Base-by-base conservation (phyloP, 2,113 vertebrate species). In the Erythrocercus mccallii region DNA sequence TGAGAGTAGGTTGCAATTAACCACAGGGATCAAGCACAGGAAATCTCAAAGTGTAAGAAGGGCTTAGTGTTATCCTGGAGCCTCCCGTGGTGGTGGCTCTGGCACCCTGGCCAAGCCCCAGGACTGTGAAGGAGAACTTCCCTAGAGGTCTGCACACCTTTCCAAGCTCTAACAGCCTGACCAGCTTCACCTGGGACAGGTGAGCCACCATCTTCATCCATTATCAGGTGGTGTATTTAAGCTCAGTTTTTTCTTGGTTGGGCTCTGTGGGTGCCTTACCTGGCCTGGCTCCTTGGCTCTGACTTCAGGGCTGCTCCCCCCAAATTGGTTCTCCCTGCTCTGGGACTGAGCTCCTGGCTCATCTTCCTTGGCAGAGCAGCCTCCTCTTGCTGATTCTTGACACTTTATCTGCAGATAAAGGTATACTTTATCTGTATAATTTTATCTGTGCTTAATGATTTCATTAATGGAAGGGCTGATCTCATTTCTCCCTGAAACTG, bases 181-280 rank as follows among this genome's bases (percentile, higher is more conserved):
- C 0, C 53, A 77, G 38, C n/a, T 54, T 25, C 54, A 73, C 27
- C 69, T 76, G 51, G 40, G 17, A 3, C 28, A 73, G 60, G 27
- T 73, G 37, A 61, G 45, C 21, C 35, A 33, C 1, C 11, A n/a
- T 18, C 19, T 73, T 10, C 37, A 81, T 27, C 81, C 42, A 51
- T 54, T 3, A 5, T 11, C 18, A 3, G 27, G 61, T n/a, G 11
- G 12, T 74, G 60, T 9, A 31, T 72, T 77, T 69, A 48, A 77
- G n/a, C 17, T 81, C 70, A 0, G 0, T 1, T 0, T 0, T 6
- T 0, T 3, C 0, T 25, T 22, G 22, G 3, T 4, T 72, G 17
- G 17, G 4, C 6, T 60, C 3, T 53, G 27, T 12, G 22, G 9
- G 23, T 71, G 38, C 5, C 18, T 25, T 28, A 4, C 0, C 1